These are phyloP conservation scores for Brachionus angularis DNA, from an alignment of 1,140 invertebrate genomes.

Conservation along the genomic window DNA sequence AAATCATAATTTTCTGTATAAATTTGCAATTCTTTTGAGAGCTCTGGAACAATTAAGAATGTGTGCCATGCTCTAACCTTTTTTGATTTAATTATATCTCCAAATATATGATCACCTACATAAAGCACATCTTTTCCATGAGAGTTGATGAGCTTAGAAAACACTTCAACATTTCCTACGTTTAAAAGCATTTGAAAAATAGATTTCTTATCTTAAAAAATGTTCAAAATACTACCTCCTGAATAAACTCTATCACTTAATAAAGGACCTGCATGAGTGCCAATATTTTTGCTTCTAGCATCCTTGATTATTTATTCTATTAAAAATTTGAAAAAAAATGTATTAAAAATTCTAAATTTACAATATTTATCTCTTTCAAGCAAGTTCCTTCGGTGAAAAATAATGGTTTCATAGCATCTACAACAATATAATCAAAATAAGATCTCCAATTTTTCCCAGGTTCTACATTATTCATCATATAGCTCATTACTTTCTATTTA, in stretches of 20 bases:
- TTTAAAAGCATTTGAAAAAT: too few species aligned
- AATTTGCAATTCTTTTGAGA: conserved; percentile 91
- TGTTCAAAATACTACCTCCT: too few species aligned
- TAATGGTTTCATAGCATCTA: conserved; percentile 89
- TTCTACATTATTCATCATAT: conserved; percentile 9
- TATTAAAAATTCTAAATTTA: conserved; percentile 45
- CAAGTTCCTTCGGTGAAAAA: conserved; percentile 97
- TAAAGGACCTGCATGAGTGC: conserved; percentile 61
- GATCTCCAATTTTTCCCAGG: conserved; percentile 69
- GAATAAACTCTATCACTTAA: conserved; percentile 69
- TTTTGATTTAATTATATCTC: conserved; percentile 96
- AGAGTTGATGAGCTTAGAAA: conserved; percentile 91
- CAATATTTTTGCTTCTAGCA: conserved; percentile 3
- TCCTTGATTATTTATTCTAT: background rate
- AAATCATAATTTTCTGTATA: conserved; percentile 94
- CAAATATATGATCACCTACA: conserved; percentile 92
- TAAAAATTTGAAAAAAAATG: background rate
- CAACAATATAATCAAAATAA: conserved; percentile 95
- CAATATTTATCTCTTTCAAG: conserved; percentile 82
- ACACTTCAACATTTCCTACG: conserved; percentile 82
- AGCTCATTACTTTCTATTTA: conserved; percentile 36
- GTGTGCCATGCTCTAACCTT: conserved; percentile 97
- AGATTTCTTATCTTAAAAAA: too few species aligned
- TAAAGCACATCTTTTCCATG: conserved; percentile 97
- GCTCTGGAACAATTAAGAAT: conserved; percentile 93